Percentiles rank a stretch among this genome's conserved stretches.
Evolutionary conservation across 2,797 vertebrate species (phyloP).

Genomic region (Myotis pilosus): DNA sequence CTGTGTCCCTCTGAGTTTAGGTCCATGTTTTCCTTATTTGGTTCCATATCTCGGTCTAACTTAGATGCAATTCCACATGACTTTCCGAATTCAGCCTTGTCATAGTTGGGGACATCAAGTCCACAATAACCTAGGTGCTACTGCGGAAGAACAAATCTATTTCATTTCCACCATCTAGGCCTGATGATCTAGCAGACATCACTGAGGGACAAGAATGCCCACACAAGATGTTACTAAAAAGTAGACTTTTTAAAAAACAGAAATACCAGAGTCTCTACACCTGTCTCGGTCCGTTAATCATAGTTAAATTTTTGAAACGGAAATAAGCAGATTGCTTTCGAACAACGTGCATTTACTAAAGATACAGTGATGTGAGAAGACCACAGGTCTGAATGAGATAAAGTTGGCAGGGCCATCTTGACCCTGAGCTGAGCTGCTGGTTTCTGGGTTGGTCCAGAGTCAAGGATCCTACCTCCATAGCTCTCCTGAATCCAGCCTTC

Average conservation of each 20-base stretch:
- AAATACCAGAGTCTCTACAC: not conserved
- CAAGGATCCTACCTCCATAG: not conserved
- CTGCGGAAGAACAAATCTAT: not conserved
- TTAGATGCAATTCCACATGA: not conserved
- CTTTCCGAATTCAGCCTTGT: not conserved
- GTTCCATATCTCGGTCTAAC: not conserved
- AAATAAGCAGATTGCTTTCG: not conserved
- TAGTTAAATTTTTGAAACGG: constrained; percentile 35
- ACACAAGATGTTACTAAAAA: not conserved
- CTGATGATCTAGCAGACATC: not conserved
- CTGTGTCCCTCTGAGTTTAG: not conserved
- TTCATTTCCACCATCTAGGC: not conserved
- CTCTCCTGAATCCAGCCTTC: not conserved
- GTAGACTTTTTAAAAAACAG: not conserved
- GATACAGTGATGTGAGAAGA: not conserved
- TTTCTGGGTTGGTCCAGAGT: not conserved
- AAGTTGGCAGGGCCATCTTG: not conserved
- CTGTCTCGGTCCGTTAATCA: constrained; percentile 20
- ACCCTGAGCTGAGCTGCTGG: not conserved
- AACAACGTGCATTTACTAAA: not conserved
- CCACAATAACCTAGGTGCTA: not conserved
- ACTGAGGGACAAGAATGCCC: not conserved
- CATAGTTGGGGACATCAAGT: not conserved
- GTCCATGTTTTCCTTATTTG: not conserved
- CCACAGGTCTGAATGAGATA: not conserved